Conservation (phyloP, 1,140 invertebrate genomes). For the Caenorhabditis elegans region WBcel235 BX284606.5:6769001-6769500, state of each 20-base stretch:
- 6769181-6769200: slow-evolving; percentile 71
- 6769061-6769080: too few relatives aligned
- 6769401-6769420: slow-evolving; percentile 77
- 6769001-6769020: not conserved
- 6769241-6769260: slow-evolving; percentile 69
- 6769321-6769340: slow-evolving; percentile 70
- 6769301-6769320: slow-evolving; percentile 69
- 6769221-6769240: slow-evolving; percentile 69
- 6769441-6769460: slow-evolving; percentile 73
- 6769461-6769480: slow-evolving; percentile 15
- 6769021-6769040: not conserved
- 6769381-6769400: slow-evolving; percentile 80
- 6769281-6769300: not conserved
- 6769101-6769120: too few relatives aligned
- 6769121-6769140: too few relatives aligned
- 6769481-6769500: not conserved
- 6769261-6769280: slow-evolving; percentile 50
- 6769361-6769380: slow-evolving; percentile 82
- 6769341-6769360: slow-evolving; percentile 63
- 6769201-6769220: slow-evolving; percentile 70
- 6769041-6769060: too few relatives aligned
- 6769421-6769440: slow-evolving; percentile 89
- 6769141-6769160: too few relatives aligned
- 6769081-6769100: too few relatives aligned
- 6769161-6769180: slow-evolving; percentile 67